Evolutionary conservation across 2,888 invertebrate species (phyloP), one percentile per base, ranked within the genome.

Genomic region (Ctenicera cuprea): DNA sequence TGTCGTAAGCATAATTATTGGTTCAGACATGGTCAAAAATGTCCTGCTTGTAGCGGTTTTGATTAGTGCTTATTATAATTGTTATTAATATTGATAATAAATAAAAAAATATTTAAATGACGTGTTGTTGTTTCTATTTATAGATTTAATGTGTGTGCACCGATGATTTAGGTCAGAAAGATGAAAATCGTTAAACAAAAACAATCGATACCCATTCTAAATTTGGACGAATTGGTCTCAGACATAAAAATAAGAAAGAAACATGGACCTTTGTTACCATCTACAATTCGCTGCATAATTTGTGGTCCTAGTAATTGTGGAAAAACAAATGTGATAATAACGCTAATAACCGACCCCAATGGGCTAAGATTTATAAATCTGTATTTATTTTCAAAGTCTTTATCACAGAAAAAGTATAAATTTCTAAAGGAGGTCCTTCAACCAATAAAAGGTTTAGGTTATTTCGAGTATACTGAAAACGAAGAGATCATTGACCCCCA

Each of bases 281-380:
- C 77, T 64, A 80, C 71, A 43, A 77, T 82, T 37, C 68, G 82
- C 20, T 73, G 64, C 54, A 57, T 85, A 14, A 80, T 86, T 70
- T 77, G 81, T 8, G 85, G 85, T 11, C 83, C 84, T 43, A 83
- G 82, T n/a, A 83, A 82, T 67, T 84, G 82, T 74, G 85, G 86
- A 1, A 86, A 86, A 79, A 84, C 84, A 4, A 85, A 85, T 71
- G 76, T 83, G 4, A 77, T 86, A 68, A 52, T 85, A 3, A 76
- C 78, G 65, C 78, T 86, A 65, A 73, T 86, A 30, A 73, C 79
- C 33, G 77, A 82, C 74, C 78, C 80, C 9, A 84, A 85, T 75
- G 84, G 85, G 5, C 68, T 85, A 30, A 74, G 78, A 74, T 86
- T 86, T 78, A 75, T 83, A 79, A 86, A 86, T 78, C 71, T 86